phyloP scores from a whole-genome alignment of 2,797 vertebrate genomes.

The Spea hammondii region DNA sequence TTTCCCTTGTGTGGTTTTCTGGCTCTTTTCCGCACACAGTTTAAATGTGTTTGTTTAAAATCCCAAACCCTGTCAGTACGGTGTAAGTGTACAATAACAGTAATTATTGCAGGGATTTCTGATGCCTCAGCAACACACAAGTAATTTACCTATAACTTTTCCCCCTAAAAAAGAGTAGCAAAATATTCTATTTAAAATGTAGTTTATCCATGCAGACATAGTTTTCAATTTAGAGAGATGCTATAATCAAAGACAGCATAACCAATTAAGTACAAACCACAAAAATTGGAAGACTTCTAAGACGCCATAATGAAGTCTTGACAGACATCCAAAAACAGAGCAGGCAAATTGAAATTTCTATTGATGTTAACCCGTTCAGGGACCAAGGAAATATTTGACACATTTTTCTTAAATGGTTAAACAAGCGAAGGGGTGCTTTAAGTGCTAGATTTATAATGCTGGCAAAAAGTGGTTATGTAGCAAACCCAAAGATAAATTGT shows the following conservation, averaged over 20 bases:
- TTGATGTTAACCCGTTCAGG: background rate
- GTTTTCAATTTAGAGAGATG: constrained; percentile 12
- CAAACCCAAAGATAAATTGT: constrained; percentile 28
- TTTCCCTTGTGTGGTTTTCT: constrained; percentile 9
- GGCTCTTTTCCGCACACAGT: constrained; percentile 15
- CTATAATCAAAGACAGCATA: constrained; percentile 8
- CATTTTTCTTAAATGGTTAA: background rate
- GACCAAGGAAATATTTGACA: background rate
- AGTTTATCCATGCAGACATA: constrained; percentile 8
- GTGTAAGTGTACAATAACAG: constrained; percentile 27
- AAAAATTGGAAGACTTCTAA: background rate
- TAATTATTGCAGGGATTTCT: constrained; percentile 24
- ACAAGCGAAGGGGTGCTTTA: background rate
- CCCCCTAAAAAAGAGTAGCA: constrained; percentile 6
- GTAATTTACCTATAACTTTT: constrained; percentile 12
- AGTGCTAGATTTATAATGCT: background rate
- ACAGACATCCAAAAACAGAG: background rate
- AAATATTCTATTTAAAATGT: constrained; percentile 14
- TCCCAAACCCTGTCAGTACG: constrained; percentile 18
- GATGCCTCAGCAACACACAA: constrained; percentile 11
- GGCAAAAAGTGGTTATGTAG: constrained; percentile 30
- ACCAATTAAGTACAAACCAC: constrained; percentile 12
- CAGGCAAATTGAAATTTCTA: background rate
- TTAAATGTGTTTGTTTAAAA: constrained; percentile 31
- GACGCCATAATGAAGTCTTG: constrained; percentile 10